Conservation (phyloP, 2,797 vertebrate species). For the Craterocephalus amniculus region DNA sequence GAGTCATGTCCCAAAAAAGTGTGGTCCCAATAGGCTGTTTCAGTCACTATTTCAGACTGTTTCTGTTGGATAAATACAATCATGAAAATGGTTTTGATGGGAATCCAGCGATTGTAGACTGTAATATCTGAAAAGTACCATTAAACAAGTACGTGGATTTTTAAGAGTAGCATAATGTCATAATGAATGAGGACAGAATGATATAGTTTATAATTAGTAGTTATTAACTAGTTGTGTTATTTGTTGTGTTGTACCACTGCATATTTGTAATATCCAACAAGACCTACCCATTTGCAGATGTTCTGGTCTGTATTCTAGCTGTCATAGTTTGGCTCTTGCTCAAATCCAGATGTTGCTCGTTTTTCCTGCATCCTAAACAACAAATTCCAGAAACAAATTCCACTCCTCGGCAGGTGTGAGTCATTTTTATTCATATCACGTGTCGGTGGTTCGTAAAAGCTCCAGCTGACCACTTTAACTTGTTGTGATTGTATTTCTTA, state of each 20-base stretch:
- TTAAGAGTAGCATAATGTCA: neutral
- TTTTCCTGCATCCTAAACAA: neutral
- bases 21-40: neutral
- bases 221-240: no score
- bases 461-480: conserved; percentile 18
- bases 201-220: no score
- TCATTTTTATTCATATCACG: neutral
- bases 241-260: neutral
- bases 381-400: neutral
- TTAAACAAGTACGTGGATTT: neutral
- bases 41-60: neutral
- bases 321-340: neutral
- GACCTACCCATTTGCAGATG: neutral
- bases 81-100: neutral
- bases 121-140: neutral
- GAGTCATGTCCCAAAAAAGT: neutral
- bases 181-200: neutral
- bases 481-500: neutral
- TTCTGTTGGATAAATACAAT: neutral
- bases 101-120: neutral
- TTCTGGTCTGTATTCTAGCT: neutral
- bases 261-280: neutral
- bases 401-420: neutral
- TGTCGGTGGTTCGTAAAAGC: neutral
- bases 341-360: neutral